phyloP scores from a whole-genome alignment of 2,888 invertebrate species.

The Drosophila melanosoma region DNA sequence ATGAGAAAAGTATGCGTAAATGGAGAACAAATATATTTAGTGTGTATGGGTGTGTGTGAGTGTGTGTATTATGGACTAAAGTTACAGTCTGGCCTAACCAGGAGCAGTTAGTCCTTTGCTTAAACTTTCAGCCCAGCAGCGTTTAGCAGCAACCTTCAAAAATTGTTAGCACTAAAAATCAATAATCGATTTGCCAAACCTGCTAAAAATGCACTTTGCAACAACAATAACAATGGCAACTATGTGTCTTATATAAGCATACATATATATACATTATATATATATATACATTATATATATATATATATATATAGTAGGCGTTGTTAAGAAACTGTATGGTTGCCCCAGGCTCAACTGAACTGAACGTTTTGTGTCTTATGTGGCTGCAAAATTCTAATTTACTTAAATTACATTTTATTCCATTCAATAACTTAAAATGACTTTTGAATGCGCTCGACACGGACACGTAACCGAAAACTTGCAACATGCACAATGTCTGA shows the following conservation, averaged over 20 bases:
- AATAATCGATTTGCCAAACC: conserved; percentile 67
- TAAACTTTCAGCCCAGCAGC: conserved; percentile 40
- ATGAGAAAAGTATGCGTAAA: conserved; percentile 4
- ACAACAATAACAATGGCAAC: background rate
- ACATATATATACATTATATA: conserved; percentile 1
- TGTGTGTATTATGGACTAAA: background rate
- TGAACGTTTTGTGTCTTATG: conserved; percentile 48
- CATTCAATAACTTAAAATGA: conserved; percentile 79
- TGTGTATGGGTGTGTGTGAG: background rate
- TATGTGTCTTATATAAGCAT: conserved; percentile 13
- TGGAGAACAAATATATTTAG: conserved; percentile 3
- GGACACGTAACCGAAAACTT: conserved; percentile 78
- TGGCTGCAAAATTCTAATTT: conserved; percentile 72
- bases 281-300: conserved; percentile 2
- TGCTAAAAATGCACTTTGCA: conserved; percentile 43
- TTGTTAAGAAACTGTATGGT: conserved; percentile 18
- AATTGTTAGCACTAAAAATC: conserved; percentile 61
- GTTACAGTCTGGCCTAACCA: conserved; percentile 26
- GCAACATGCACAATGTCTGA: conserved; percentile 55
- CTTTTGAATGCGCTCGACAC: conserved; percentile 75
- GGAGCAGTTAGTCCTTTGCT: conserved; percentile 22
- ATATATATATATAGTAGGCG: conserved; percentile 5
- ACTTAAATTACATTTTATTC: conserved; percentile 80
- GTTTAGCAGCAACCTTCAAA: conserved; percentile 59
- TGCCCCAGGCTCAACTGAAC: background rate